Evolutionary conservation across 2,113 vertebrate species (phyloP).

Genomic region (Dromiciops gliroides): DNA sequence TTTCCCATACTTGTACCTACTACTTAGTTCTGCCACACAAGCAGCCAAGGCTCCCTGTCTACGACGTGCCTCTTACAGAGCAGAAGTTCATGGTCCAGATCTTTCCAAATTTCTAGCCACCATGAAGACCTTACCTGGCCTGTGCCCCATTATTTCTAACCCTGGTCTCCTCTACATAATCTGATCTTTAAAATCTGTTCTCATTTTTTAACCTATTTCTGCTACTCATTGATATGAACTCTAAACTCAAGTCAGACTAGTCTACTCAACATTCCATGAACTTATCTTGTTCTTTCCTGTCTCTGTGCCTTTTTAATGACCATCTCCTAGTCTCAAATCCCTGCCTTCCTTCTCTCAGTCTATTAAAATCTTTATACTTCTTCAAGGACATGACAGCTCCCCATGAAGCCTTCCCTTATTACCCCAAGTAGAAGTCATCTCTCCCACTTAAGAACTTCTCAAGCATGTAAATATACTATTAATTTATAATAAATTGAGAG

Average conservation of each 20-base stretch:
- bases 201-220: not conserved
- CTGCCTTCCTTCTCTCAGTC: not conserved
- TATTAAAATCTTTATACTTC: not conserved
- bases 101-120: not conserved
- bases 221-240: not conserved
- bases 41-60: not conserved
- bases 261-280: not conserved
- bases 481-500: not conserved
- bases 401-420: not conserved
- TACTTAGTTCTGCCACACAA: not conserved
- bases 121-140: not conserved
- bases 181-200: not conserved
- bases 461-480: not conserved
- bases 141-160: not conserved
- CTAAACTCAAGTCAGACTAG: not conserved
- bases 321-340: not conserved
- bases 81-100: not conserved
- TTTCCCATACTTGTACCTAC: not conserved
- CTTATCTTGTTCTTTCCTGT: not conserved
- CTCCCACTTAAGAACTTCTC: not conserved
- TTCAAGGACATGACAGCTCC: slow-evolving; percentile 7
- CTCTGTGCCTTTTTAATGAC: not conserved
- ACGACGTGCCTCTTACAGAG: not conserved
- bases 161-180: slow-evolving; percentile 4
- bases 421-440: not conserved